These are phyloP conservation scores for Mesoligia furuncula DNA, from an alignment of 2,888 invertebrate genomes.

Conservation along the genomic window DNA sequence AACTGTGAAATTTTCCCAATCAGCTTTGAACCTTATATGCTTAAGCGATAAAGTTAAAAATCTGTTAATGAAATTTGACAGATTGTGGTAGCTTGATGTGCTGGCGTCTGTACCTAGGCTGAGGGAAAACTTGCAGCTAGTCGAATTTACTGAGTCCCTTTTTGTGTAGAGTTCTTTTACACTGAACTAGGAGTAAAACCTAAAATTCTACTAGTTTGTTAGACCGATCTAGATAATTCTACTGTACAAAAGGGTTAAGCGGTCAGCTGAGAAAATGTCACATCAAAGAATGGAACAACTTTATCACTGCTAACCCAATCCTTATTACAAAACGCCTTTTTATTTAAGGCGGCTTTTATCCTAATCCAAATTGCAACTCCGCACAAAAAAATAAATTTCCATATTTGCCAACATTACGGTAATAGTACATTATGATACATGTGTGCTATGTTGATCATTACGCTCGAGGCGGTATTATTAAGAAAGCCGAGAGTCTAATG, in stretches of 20 bases:
- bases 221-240: background rate
- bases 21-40: too few relatives aligned
- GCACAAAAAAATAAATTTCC: background rate
- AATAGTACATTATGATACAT: too few relatives aligned
- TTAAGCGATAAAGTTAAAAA: too few relatives aligned
- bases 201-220: background rate
- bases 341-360: background rate
- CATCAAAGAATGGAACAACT: conserved; percentile 2
- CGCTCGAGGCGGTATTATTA: too few relatives aligned
- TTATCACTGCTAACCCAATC: background rate
- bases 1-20: too few relatives aligned
- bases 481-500: too few relatives aligned
- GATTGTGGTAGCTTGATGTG: too few relatives aligned
- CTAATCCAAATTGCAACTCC: background rate
- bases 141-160: background rate
- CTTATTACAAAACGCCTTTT: background rate
- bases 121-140: background rate
- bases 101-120: too few relatives aligned
- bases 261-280: background rate
- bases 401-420: conserved; percentile 4
- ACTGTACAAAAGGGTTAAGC: background rate
- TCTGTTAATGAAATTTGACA: too few relatives aligned
- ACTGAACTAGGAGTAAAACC: background rate
- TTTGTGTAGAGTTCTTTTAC: background rate
- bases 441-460: too few relatives aligned